Evolutionary conservation across 2,797 vertebrate species (phyloP), one percentile per base, ranked within the genome.

Genomic region (Bradypodion ventrale): DNA sequence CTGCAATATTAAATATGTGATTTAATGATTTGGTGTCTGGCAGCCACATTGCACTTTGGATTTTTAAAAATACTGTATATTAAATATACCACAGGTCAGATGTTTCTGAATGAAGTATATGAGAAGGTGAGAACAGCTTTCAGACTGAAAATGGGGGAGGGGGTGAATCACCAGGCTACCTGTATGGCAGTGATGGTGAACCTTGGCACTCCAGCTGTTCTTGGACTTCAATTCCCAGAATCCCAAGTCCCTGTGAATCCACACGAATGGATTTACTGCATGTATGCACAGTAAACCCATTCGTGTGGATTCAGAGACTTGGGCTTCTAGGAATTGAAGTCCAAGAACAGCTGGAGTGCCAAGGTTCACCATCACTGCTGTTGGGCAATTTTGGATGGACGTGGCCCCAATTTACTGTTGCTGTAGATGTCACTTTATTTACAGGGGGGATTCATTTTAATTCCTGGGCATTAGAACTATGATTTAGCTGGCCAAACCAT

Each of bases 1-100:
- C 78, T 27, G 46, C 46, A 15, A 16, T 44, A 80, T 75, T 56
- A 85, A 75, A 80, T 63, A 56, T 79, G 19, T 66, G 77, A 85
- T 76, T 80, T 56, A 63, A 79, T 78, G 72, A 77, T 44, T 40
- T 74, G 16, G 27, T 60, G 49, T 85, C 75, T 42, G 83, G 69
- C 69, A 85, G 69, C 35, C 69, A 82, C 23, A 74, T 49, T n/a
- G 59, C 42, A 19, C 7, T 65, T 80, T 29, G 59, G 49, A 59
- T 44, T 80, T 75, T 44, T 80, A n/a, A n/a, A n/a, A n/a, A n/a
- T n/a, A n/a, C 56, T 56, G 66, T 7, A 68, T 29, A 60, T 21
- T 56, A 52, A 68, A 7, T 68, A 68, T 75, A 68, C 27, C 49
- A 21, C 10, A n/a, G 56, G 40, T 42, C n/a, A 60, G 19, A 49